Base-by-base conservation (phyloP, 2,888 invertebrate genomes). In the Diarsia brunnea region DNA sequence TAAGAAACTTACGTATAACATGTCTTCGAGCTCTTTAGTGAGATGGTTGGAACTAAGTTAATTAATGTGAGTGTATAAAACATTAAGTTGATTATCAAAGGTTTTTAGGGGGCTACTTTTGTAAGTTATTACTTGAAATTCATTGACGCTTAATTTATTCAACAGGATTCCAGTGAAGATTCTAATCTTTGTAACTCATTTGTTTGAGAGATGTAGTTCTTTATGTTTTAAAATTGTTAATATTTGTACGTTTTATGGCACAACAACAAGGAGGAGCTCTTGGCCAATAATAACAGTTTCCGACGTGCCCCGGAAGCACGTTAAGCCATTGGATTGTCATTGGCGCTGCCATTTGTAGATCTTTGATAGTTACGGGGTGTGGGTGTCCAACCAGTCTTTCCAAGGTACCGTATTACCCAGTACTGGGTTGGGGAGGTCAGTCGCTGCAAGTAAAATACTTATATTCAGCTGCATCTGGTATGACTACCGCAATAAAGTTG, bases 111-210 rank as follows among this genome's bases (percentile, higher is more conserved):
- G 4, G 16, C 38, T 12, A 16, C 5, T 38, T 63, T 12, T 24
- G 74, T 73, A 63, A 63, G 16, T 67, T 67, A 69, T 43, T 68
- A 51, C 7, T 27, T 68, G 14, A 10, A n/a, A 63, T 43, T 14
- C 7, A 63, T 14, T 63, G n/a, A n/a, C n/a, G 16, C 21, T 49
- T 31, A 68, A 12, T 21, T 2, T n/a, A 68, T 16, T 71, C 21
- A 70, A 24, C 10, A 16, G 69, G 11, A 19, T 69, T n/a, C 11
- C 5, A 10, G 47, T 38, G n/a, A 14, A 5, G 24, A 66, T 4
- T 38, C 0, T 4, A 21, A 51, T 27, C 14, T 49, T 43, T 24
- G 38, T 38, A 14, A 66, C 16, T 24, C 38, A 38, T 38, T 61
- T 31, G 12, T 21, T 21, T 31, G 21, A 61, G 5, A 49, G 10